Evolutionary conservation across 2,797 vertebrate genomes (phyloP), one percentile per base, ranked within the genome.

Genomic region (Apogon hyalosoma): DNA sequence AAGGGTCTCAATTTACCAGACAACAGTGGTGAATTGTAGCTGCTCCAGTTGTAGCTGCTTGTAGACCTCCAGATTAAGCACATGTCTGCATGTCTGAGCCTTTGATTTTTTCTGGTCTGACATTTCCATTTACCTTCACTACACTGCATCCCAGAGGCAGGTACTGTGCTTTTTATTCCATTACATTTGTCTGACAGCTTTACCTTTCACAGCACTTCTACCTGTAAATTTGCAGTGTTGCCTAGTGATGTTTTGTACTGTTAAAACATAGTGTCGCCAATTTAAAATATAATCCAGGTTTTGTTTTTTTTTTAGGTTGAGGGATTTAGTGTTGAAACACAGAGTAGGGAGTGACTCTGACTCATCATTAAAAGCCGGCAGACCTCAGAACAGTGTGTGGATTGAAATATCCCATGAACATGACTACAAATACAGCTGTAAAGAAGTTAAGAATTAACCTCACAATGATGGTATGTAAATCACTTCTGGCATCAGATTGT

Each of bases 171-270:
- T 28, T 28, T 28, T 28, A 6, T 6, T 28, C 24, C 24, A 33
- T 33, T 7, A 8, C 31, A 33, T 33, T 7, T 33, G 31, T 33
- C 3, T 33, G 31, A 33, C 31, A 33, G 24, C 31, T 33, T 33
- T 33, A 33, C 24, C 6, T 28, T 28, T 28, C 24, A 28, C 24
- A 28, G 3, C 6, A 28, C 24, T n/a, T n/a, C n/a, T n/a, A n/a
- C n/a, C n/a, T n/a, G n/a, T n/a, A 12, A 42, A 42, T 55, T 63
- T 4, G 0, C 42, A 13, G 13, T 19, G 55, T 63, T 60, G 49
- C 80, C 24, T 46, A 21, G 78, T 51, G 73, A 83, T 69, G 33
- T 19, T 6, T 48, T 65, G 18, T 38, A 2, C 67, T 61, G 4
- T 52, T 13, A 72, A 77, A 69, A 36, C 72, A 54, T 33, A 59